Evolutionary conservation across 1,140 invertebrate species (phyloP).

Genomic region (Scylla paramamosain): DNA sequence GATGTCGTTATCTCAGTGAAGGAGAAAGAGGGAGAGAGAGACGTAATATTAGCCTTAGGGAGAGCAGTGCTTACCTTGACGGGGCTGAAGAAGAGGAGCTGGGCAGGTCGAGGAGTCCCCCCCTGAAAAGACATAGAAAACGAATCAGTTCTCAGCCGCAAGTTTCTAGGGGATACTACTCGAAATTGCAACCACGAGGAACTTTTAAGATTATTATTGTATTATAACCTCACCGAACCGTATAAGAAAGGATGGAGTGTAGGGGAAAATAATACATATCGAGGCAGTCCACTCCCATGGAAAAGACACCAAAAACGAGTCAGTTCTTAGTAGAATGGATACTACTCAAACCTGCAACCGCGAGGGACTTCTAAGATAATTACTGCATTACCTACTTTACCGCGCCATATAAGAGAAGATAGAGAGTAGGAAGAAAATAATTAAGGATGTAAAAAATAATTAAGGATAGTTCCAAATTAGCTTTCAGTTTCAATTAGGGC

Average conservation of each 20-base stretch:
- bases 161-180: neutral
- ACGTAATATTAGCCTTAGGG: neutral
- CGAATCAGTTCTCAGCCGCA: neutral
- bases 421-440: no score
- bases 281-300: neutral
- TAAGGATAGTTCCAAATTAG: no score
- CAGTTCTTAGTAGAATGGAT: neutral
- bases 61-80: neutral
- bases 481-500: no score
- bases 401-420: no score
- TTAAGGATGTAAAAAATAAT: no score
- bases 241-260: no score
- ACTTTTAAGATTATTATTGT: no score
- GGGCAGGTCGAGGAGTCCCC: neutral
- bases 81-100: neutral
- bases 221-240: no score
- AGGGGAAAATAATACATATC: no score
- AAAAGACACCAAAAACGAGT: neutral
- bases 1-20: neutral
- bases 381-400: no score
- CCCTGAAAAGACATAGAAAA: neutral
- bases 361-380: no score
- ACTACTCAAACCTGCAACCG: neutral
- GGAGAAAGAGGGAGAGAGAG: neutral
- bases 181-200: neutral